These are phyloP conservation scores for Tauraco erythrolophus DNA, from an alignment of 2,113 vertebrate genomes.

Conservation along the genomic window DNA sequence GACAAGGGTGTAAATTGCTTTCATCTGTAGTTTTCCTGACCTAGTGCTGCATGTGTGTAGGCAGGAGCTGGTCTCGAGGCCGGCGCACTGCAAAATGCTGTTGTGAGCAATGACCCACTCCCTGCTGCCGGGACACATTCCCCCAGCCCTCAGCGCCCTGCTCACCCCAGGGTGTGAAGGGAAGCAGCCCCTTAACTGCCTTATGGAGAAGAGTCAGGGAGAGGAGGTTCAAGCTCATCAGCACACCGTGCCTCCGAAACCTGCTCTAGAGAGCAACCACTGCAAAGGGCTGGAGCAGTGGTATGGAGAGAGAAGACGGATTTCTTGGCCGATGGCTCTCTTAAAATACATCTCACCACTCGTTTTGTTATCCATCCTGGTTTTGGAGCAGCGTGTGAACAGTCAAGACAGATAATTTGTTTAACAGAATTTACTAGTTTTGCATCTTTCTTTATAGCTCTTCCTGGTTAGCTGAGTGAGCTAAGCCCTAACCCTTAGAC, in stretches of 20 bases:
- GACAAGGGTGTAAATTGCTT: neutral
- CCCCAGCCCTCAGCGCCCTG: rapidly evolving
- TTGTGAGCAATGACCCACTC: neutral
- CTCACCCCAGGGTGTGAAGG: rapidly evolving
- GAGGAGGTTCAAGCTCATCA: neutral
- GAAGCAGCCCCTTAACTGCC: neutral
- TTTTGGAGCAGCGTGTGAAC: neutral
- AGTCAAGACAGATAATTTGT: neutral
- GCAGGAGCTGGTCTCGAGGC: neutral
- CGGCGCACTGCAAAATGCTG: neutral
- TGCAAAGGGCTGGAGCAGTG: neutral
- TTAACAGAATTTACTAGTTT: neutral
- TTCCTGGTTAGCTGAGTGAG: neutral
- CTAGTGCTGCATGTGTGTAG: neutral
- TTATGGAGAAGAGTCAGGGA: neutral
- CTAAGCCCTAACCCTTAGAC: neutral
- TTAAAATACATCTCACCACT: neutral
- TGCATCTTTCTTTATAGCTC: neutral
- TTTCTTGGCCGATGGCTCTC: neutral
- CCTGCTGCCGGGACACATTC: neutral
- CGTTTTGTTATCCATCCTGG: neutral
- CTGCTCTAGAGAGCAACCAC: rapidly evolving
- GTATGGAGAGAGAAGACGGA: neutral
- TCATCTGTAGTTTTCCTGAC: neutral
- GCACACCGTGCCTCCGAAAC: neutral